Conservation (phyloP, 2,888 invertebrate genomes). For the Zaprionus obscuricornis region DNA sequence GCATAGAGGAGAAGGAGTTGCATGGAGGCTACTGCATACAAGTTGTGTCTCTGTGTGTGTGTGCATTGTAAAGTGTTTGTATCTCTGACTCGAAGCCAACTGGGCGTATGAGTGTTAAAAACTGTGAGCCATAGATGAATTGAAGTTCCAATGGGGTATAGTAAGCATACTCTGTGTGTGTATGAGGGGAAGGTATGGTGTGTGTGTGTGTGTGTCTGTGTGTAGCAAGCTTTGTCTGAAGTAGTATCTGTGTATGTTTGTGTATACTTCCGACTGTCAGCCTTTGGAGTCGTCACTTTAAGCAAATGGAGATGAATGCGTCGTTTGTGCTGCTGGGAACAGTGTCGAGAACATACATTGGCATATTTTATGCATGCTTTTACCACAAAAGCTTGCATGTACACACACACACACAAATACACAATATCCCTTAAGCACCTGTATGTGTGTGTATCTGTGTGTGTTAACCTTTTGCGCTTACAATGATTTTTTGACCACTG, state of each 20-base stretch:
- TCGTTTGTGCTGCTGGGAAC: conserved; percentile 51
- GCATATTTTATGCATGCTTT: conserved; percentile 74
- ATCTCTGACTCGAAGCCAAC: conserved; percentile 42
- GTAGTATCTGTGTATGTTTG: conserved; percentile 10
- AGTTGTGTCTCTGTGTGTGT: no score
- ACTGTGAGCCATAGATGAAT: conserved; percentile 72
- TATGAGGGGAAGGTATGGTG: conserved; percentile 5
- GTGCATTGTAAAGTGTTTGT: conserved; percentile 46
- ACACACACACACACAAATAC: conserved; percentile 10
- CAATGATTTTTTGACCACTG: no score
- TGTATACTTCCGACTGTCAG: conserved; percentile 11
- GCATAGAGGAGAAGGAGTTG: conserved; percentile 5
- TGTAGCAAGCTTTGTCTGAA: background rate
- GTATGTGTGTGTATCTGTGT: conserved; percentile 3
- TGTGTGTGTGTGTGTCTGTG: conserved; percentile 14
- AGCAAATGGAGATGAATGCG: conserved; percentile 76
- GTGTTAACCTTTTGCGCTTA: no score
- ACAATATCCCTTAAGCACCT: background rate
- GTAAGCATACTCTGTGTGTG: background rate
- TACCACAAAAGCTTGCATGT: conserved; percentile 43
- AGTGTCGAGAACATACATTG: conserved; percentile 51
- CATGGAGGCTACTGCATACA: conserved; percentile 46
- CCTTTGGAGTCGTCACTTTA: conserved; percentile 62
- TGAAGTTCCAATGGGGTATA: conserved; percentile 58
- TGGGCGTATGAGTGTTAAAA: conserved; percentile 75